Evolutionary conservation across 1,140 invertebrate species (phyloP), one percentile per base, ranked within the genome.

Genomic region (Luehdorfia chinensis): DNA sequence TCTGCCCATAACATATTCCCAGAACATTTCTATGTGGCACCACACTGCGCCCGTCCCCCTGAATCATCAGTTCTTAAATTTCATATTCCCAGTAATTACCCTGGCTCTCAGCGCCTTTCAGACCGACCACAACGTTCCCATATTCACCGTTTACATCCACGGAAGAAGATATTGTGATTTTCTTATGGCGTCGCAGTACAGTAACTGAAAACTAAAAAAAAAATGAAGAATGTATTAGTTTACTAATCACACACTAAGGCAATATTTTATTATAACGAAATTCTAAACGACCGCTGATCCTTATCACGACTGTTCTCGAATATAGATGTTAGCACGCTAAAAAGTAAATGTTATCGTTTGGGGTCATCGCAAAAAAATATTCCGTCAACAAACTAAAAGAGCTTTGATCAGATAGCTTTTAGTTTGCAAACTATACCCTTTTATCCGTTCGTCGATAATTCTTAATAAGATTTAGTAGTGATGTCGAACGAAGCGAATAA

Each of bases 371-470:
- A 51, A 60, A 65, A 59, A 61, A 47, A 55, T 59, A 62, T 69
- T 72, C 74, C 55, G 50, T 51, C 45, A 55, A 48, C 47, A 45
- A 51, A 62, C 61, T 64, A 64, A 61, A 49, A 54, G 30, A 11
- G 50, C 53, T 44, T 33, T 50, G 61, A 80, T 80, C 73, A 59
- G 76, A 78, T 79, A 71, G 52, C 59, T 57, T 68, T 64, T 55
- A 66, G 63, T 70, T 68, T 70, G 67, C 68, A 67, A 74, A 73
- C 66, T 72, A 72, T 53, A 58, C 59, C 63, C 62, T 71, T 77
- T 70, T 72, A 61, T 64, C 62, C 59, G 36, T 25, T 28, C 25
- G 56, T 50, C 58, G 47, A 63, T 70, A 66, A 44, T 48, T 61
- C 54, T 59, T 52, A 55, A 61, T 67, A 63, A 70, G 39, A 30